Conservation (phyloP, 2,888 invertebrate genomes). For the Oconnorella tubifera region DNA sequence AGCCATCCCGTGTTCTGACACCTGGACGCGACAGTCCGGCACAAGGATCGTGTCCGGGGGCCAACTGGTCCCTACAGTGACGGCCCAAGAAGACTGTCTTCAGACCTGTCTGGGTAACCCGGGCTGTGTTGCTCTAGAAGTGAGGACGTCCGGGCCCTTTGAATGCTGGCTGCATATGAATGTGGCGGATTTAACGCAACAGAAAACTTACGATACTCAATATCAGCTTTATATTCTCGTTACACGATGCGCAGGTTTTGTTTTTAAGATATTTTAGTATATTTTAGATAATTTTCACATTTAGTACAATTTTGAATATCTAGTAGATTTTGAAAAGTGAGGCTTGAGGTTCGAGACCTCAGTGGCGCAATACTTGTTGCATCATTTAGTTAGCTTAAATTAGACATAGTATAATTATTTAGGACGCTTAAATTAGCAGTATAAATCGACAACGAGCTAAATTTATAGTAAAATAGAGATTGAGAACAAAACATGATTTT, state of each 20-base stretch:
- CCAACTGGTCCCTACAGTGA: background rate
- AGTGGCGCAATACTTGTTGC: too few species aligned
- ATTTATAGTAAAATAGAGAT: too few species aligned
- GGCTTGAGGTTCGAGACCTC: too few species aligned
- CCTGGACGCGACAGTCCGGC: background rate
- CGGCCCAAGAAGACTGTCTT: background rate
- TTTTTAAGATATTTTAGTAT: too few species aligned
- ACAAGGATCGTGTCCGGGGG: background rate
- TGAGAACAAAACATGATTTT: too few species aligned
- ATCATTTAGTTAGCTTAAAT: too few species aligned
- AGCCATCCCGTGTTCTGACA: background rate
- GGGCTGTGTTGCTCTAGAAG: background rate
- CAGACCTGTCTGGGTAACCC: background rate
- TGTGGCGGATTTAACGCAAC: background rate
- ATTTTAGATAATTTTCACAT: too few species aligned
- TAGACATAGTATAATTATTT: too few species aligned
- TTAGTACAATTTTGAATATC: too few species aligned
- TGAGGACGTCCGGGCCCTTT: background rate
- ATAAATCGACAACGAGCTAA: too few species aligned
- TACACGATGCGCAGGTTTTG: background rate
- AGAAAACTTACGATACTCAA: background rate
- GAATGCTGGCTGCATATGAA: background rate
- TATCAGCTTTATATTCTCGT: background rate
- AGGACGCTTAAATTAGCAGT: too few species aligned
- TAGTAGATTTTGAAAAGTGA: too few species aligned